These are phyloP conservation scores for Monochamus alternatus DNA, from an alignment of 2,888 invertebrate genomes.

Conservation along the genomic window DNA sequence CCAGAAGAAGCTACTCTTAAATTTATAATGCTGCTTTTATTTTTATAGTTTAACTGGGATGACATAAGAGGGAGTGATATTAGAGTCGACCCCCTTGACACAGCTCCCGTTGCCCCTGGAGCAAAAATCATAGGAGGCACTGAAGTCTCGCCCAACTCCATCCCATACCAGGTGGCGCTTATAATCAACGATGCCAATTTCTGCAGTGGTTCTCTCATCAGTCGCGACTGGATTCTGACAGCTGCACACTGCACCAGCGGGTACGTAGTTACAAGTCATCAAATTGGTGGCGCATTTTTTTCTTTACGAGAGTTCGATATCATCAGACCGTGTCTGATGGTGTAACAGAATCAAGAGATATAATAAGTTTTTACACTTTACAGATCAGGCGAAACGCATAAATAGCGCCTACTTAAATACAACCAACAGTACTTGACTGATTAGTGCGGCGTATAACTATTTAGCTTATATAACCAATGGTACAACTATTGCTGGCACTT, in stretches of 20 bases:
- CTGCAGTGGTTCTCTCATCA: conserved; percentile 19
- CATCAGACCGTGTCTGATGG: too few relatives aligned
- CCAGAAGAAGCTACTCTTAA: too few relatives aligned
- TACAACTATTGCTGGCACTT: too few relatives aligned
- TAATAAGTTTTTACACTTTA: too few relatives aligned
- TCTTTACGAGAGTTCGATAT: too few relatives aligned
- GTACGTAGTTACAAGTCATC: conserved; percentile 70
- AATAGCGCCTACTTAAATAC: too few relatives aligned
- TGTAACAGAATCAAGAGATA: too few relatives aligned
- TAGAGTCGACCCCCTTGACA: conserved; percentile 1
- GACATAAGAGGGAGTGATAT: neutral
- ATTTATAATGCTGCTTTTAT: neutral
- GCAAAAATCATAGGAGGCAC: conserved; percentile 17
- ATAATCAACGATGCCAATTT: conserved; percentile 8
- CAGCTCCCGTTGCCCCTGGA: neutral
- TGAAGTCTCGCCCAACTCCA: conserved; percentile 9
- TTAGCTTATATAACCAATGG: too few relatives aligned
- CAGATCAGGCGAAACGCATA: too few relatives aligned
- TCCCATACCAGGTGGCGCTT: conserved; percentile 12
- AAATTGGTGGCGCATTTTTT: too few relatives aligned
- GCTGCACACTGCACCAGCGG: conserved; percentile 39
- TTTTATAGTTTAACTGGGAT: neutral
- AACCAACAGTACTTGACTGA: too few relatives aligned
- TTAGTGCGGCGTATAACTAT: too few relatives aligned
- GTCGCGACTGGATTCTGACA: neutral